Evolutionary conservation across 2,113 vertebrate species (phyloP).

Genomic region (Elaphurus davidianus): DNA sequence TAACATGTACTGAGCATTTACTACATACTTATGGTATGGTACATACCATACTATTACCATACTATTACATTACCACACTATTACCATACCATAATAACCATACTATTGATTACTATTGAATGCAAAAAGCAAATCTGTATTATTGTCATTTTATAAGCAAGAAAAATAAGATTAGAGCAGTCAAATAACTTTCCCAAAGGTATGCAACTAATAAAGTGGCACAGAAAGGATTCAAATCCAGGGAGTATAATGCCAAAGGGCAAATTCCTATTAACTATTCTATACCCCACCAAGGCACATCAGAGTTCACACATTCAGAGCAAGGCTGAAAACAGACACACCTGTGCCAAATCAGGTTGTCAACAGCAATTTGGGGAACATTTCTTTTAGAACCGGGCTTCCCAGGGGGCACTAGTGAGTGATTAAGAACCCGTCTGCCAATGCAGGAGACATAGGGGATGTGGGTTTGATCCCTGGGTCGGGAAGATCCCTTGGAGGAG

Average conservation of each 20-base stretch:
- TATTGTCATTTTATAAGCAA: background rate
- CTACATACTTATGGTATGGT: background rate
- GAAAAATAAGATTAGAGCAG: background rate
- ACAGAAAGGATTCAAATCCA: background rate
- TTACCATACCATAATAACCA: no score
- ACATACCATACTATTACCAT: background rate
- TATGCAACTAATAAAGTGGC: background rate
- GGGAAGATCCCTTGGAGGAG: background rate
- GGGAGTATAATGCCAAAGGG: background rate
- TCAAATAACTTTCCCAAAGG: constrained; percentile 7
- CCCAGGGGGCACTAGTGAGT: background rate
- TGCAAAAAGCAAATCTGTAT: background rate
- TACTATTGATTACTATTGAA: background rate
- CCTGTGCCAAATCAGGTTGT: background rate
- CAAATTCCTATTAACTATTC: background rate
- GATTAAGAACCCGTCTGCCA: background rate
- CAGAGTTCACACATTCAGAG: background rate
- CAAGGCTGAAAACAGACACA: background rate
- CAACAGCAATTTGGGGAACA: background rate
- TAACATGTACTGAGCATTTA: background rate
- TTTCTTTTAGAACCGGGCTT: background rate
- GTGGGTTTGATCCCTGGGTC: background rate
- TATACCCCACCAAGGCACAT: background rate
- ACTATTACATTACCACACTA: no score
- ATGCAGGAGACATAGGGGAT: background rate